Conservation (phyloP, 2,888 invertebrate species). For the Pogonocherus hispidulus region DNA sequence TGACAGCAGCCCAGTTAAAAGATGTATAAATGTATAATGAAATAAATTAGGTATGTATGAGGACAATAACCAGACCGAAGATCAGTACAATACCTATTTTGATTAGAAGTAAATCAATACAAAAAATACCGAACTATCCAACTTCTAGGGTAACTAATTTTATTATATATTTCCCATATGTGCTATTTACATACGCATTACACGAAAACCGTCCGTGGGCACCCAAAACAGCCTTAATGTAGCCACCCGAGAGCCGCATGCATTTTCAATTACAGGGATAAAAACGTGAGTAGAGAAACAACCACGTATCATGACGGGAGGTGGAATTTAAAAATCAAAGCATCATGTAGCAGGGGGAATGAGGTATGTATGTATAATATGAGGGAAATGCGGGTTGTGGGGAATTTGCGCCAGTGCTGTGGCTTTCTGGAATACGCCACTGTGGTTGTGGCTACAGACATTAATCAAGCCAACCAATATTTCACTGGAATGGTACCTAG, state of each 20-base stretch:
- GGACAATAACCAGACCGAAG: too few species aligned
- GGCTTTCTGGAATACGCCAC: neutral
- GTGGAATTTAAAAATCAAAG: slow-evolving; percentile 31
- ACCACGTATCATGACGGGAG: slow-evolving; percentile 12
- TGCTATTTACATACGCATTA: neutral
- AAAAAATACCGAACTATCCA: neutral
- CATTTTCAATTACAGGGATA: slow-evolving; percentile 29
- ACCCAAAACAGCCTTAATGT: neutral
- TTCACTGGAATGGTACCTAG: too few species aligned
- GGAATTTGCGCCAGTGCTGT: neutral
- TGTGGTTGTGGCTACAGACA: neutral
- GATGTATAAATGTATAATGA: too few species aligned
- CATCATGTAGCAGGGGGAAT: slow-evolving; percentile 16
- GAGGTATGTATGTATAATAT: slow-evolving; percentile 17
- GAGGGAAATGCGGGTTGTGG: neutral
- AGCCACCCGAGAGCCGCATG: slow-evolving; percentile 1
- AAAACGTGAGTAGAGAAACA: slow-evolving; percentile 28
- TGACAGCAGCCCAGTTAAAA: too few species aligned
- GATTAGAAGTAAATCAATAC: too few species aligned
- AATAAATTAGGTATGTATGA: too few species aligned
- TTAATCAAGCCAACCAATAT: too few species aligned
- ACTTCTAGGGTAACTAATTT: too few species aligned
- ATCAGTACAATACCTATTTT: too few species aligned
- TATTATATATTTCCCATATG: neutral
- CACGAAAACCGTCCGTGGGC: neutral